Base-by-base conservation (phyloP, 1,140 invertebrate genomes). In the Drosophila cardini region DNA sequence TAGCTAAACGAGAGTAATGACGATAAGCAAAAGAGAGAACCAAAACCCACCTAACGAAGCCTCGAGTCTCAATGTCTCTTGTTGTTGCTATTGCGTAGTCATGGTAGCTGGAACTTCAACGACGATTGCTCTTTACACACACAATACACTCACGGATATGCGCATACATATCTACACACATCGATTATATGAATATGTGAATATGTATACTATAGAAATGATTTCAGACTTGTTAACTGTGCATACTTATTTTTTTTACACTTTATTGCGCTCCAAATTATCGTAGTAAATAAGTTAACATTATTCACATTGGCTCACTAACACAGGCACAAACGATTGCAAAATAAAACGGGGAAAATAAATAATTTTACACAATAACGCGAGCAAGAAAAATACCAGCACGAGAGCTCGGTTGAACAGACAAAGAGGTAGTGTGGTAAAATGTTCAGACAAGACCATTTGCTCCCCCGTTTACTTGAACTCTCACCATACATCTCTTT, bases 21-120 rank as follows among this genome's bases (percentile, higher is more conserved):
- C 65, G 75, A 61, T 70, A 75, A 78, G 50, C 45, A 71, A 32
- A 64, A 38, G 61, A 58, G 69, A 82, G 50, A 82, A 64, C 36
- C 53, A 74, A 74, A 67, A 70, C 69, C 61, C 42, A 71, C 74
- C 65, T 63, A 72, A 74, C 64, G 48, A 21, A 56, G 70, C 64
- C 52, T 64, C 40, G 53, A 38, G 60, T 46, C 46, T 55, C 63
- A 52, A 55, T 58, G 42, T 65, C 67, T 86, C 71, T 87, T 86
- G 82, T 86, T 86, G 79, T 87, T 86, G 83, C 83, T 79, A 86
- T 87, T 86, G 83, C 83, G 83, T 86, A 86, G 83, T 86, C 83
- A 89, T 86, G 79, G 83, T 76, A 87, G 84, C 76, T 76, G 48
- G 21, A 87, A 87, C 83, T 82, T 82, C 65, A 79, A 67, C 79